Conservation (phyloP, 2,113 vertebrate species). For the Heterotis niloticus region DNA sequence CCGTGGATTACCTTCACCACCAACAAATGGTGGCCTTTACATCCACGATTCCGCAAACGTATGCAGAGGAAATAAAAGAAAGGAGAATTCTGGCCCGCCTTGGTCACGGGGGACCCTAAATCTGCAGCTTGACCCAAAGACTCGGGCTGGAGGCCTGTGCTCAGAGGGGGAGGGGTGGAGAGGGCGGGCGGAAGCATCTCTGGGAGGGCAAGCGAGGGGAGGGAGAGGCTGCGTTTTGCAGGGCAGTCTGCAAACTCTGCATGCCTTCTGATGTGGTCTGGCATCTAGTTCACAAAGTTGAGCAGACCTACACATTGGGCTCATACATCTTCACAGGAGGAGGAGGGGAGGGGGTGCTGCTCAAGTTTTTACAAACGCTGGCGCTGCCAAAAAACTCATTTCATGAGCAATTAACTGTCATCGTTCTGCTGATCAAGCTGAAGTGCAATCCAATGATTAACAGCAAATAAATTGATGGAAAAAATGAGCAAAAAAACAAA, state of each 20-base stretch:
- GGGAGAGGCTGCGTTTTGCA: conserved; percentile 32
- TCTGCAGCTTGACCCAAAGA: too few species aligned
- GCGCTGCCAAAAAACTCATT: conserved; percentile 22
- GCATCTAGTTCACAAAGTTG: conserved; percentile 56
- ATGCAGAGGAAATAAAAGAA: too few species aligned
- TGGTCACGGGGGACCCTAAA: too few species aligned
- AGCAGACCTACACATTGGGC: conserved; percentile 47
- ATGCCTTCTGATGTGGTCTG: conserved; percentile 65
- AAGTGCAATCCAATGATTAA: conserved; percentile 16
- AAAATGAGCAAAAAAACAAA: neutral
- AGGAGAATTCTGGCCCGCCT: too few species aligned
- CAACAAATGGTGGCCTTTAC: too few species aligned
- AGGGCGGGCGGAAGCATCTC: conserved; percentile 30
- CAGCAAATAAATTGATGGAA: neutral
- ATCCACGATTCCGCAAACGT: too few species aligned
- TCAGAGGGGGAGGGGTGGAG: neutral
- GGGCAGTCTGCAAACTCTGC: conserved; percentile 51
- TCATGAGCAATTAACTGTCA: conserved; percentile 24
- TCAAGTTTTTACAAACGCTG: conserved; percentile 16
- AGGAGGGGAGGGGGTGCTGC: neutral
- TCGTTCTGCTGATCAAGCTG: conserved; percentile 28
- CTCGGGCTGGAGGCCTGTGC: too few species aligned
- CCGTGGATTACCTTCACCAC: too few species aligned
- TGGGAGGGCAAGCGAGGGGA: conserved; percentile 31
- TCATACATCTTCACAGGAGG: conserved; percentile 18